These are phyloP conservation scores for Thecocarcelia acutangulata DNA, from an alignment of 2,888 invertebrate species.

Conservation along the genomic window DNA sequence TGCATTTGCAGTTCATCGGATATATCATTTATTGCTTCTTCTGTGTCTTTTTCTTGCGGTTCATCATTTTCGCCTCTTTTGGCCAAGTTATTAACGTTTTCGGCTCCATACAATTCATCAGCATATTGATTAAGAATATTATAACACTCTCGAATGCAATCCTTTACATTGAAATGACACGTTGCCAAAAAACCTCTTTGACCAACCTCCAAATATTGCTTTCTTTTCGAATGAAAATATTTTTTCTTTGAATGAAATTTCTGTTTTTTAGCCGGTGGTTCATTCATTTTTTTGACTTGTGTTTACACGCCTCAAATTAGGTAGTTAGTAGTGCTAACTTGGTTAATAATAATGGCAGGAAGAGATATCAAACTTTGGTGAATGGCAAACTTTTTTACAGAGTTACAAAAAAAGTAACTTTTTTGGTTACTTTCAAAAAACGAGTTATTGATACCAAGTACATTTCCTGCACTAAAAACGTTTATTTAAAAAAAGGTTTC, in stretches of 20 bases:
- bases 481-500: too few relatives aligned
- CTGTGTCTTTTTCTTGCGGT: conserved; percentile 79
- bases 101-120: conserved; percentile 84
- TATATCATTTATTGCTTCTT: conserved; percentile 76
- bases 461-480: too few relatives aligned
- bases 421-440: too few relatives aligned
- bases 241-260: conserved; percentile 72
- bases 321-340: not conserved
- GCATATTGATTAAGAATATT: conserved; percentile 93
- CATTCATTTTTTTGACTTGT: conserved; percentile 60
- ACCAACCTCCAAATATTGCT: conserved; percentile 76
- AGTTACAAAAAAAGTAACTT: too few relatives aligned
- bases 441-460: too few relatives aligned
- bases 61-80: conserved; percentile 71
- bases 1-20: conserved; percentile 75
- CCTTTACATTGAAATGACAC: conserved; percentile 92
- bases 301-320: too few relatives aligned
- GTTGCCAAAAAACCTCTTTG: conserved; percentile 83
- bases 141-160: conserved; percentile 90
- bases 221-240: conserved; percentile 69
- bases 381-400: too few relatives aligned
- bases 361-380: too few relatives aligned
- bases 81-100: conserved; percentile 70
- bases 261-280: conserved; percentile 65
- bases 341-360: too few relatives aligned